Percentiles rank a stretch among this genome's conserved stretches.
Evolutionary conservation across 30 jellyfish, hydroid and myxozoan species (phyloP).

Genomic region (Pseudorhiza aurosa): DNA sequence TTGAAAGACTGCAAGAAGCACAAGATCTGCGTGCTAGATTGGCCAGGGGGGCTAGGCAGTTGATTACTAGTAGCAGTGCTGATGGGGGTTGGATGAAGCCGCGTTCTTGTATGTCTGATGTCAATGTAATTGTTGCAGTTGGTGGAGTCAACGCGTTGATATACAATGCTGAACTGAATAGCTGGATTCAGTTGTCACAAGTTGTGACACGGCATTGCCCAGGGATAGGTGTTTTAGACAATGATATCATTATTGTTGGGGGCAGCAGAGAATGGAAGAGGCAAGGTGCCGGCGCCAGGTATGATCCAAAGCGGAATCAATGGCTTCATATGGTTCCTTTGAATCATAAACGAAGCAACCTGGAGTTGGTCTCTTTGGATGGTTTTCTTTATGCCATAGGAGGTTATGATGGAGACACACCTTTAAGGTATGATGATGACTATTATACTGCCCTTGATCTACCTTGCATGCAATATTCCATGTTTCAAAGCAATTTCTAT

Average conservation of each 20-base stretch:
- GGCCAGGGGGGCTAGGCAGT: slow-evolving; percentile 1
- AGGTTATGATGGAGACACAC: slow-evolving; percentile 93
- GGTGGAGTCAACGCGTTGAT: slow-evolving; percentile 92
- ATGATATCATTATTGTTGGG: slow-evolving; percentile 79
- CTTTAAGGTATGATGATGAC: slow-evolving; percentile 88
- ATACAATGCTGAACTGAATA: slow-evolving; percentile 60
- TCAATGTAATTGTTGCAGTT: slow-evolving; percentile 80
- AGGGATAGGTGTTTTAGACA: slow-evolving; percentile 81
- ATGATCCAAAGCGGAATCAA: slow-evolving; percentile 65
- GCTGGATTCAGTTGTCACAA: slow-evolving; percentile 77
- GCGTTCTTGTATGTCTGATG: slow-evolving; percentile 73
- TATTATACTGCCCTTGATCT: too few relatives aligned
- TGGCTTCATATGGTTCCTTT: slow-evolving; percentile 72
- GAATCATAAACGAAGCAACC: slow-evolving; percentile 88
- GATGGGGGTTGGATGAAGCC: slow-evolving; percentile 75
- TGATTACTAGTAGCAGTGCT: not conserved
- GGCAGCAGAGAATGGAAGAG: slow-evolving; percentile 98
- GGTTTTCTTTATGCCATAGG: slow-evolving; percentile 94
- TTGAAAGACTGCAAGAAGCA: slow-evolving; percentile 45
- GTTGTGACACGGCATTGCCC: slow-evolving; percentile 95
- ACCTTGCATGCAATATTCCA: too few relatives aligned
- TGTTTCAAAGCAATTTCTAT: too few relatives aligned
- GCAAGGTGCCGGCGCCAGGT: slow-evolving; percentile 74
- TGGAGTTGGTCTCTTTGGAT: slow-evolving; percentile 76
- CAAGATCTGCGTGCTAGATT: slow-evolving; percentile 4